A percentile compares a stretch with the other conserved stretches of the same genome.
These are phyloP conservation scores for Lathamus discolor DNA, from an alignment of 2,113 vertebrate genomes.

Conservation along the genomic window DNA sequence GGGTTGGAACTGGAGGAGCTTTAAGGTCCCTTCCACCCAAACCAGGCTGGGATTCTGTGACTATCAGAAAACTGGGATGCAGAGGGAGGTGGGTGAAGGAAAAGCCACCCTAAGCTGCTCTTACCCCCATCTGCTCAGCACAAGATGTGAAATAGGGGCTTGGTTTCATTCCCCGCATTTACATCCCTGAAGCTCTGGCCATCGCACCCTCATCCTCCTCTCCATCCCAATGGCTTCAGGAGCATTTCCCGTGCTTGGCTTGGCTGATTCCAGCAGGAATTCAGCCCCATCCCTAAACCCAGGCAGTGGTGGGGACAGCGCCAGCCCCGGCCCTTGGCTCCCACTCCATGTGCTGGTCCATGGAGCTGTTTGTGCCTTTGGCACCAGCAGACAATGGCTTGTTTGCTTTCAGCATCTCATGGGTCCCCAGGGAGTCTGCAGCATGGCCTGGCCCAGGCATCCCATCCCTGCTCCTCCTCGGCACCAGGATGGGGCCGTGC, in stretches of 20 bases:
- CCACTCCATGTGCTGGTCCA: background rate
- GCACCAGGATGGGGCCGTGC: background rate
- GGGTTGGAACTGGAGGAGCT: background rate
- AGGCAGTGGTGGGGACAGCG: accelerated
- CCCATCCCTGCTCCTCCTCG: accelerated
- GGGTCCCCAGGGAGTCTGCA: background rate
- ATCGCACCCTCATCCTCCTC: background rate
- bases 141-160: accelerated
- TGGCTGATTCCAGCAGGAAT: background rate
- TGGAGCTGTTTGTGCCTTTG: background rate
- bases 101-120: background rate
- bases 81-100: background rate
- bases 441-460: background rate
- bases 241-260: accelerated
- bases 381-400: background rate
- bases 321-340: background rate
- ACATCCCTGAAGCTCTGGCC: background rate
- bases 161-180: background rate
- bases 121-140: background rate
- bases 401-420: background rate
- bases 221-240: accelerated
- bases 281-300: background rate
- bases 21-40: background rate
- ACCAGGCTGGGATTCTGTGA: background rate
- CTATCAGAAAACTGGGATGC: background rate